These are phyloP conservation scores for Xyliphius kryptos DNA, from an alignment of 2,113 vertebrate species.

Conservation along the genomic window DNA sequence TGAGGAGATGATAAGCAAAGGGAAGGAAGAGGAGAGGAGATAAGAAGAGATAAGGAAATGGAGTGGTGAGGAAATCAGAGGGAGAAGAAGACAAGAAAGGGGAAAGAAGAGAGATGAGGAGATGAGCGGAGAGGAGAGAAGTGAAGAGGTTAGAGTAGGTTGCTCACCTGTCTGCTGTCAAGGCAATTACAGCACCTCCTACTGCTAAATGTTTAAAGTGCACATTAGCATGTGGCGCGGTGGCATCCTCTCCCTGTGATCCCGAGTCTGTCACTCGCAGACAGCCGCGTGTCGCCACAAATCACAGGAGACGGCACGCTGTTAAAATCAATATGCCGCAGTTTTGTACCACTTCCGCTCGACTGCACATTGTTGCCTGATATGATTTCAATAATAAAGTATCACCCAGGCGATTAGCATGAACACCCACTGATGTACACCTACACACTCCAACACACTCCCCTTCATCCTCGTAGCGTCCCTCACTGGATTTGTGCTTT, in stretches of 20 bases:
- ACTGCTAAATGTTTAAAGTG: slow-evolving; percentile 49
- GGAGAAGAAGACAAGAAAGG: no score
- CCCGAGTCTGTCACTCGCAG: slow-evolving; percentile 42
- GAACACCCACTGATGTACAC: slow-evolving; percentile 45
- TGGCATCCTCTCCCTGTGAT: slow-evolving; percentile 44
- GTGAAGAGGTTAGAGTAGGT: slow-evolving; percentile 39
- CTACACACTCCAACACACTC: slow-evolving; percentile 3
- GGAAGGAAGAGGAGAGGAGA: no score
- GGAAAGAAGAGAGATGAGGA: no score
- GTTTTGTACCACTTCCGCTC: slow-evolving; percentile 60
- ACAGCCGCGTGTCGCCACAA: slow-evolving; percentile 34
- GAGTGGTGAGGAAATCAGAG: no score
- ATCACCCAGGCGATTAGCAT: slow-evolving; percentile 43
- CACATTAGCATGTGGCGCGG: slow-evolving; percentile 50
- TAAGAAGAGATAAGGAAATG: no score
- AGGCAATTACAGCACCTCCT: slow-evolving; percentile 60
- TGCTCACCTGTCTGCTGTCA: slow-evolving; percentile 60
- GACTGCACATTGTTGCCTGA: slow-evolving; percentile 55
- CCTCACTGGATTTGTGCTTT: slow-evolving; percentile 25
- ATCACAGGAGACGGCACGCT: slow-evolving; percentile 38
- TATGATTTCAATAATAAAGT: slow-evolving; percentile 67
- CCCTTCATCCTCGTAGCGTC: slow-evolving; percentile 1
- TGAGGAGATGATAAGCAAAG: no score
- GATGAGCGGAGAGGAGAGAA: slow-evolving; percentile 25
- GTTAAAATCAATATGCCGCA: slow-evolving; percentile 57